Percentiles rank a stretch among this genome's conserved stretches.
These are phyloP conservation scores for Actias luna DNA, from an alignment of 2,888 invertebrate genomes.

Conservation along the genomic window DNA sequence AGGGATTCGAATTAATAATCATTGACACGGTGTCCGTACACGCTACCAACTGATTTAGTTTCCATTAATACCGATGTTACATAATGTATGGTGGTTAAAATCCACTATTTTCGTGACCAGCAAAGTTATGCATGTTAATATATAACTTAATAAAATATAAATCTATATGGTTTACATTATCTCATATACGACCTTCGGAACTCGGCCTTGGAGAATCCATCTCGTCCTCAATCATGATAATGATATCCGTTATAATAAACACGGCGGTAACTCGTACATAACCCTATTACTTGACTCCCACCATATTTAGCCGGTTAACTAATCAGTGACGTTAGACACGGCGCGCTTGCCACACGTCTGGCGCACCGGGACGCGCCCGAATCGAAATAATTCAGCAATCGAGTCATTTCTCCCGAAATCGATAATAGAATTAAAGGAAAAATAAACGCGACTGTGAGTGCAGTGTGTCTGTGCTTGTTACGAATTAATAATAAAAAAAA, in stretches of 20 bases:
- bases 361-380: conserved; percentile 10
- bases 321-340: conserved; percentile 40
- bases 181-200: background rate
- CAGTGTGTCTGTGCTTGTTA: background rate
- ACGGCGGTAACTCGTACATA: background rate
- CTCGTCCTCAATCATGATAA: conserved; percentile 1
- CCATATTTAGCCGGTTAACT: conserved; percentile 21
- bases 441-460: background rate
- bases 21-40: too few species aligned
- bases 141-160: background rate
- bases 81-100: too few species aligned
- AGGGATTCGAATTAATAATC: too few species aligned
- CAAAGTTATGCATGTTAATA: too few species aligned
- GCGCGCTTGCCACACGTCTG: conserved; percentile 36
- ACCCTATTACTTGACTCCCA: conserved; percentile 15
- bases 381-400: background rate
- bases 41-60: too few species aligned
- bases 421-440: background rate
- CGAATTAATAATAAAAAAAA: background rate
- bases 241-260: background rate
- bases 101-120: too few species aligned
- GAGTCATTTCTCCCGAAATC: background rate
- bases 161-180: background rate
- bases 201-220: background rate
- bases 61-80: too few species aligned